A percentile compares a stretch with the other conserved stretches of the same genome.
Conservation (phyloP, 2,888 invertebrate genomes). For the Parasteatoda lunata region DNA sequence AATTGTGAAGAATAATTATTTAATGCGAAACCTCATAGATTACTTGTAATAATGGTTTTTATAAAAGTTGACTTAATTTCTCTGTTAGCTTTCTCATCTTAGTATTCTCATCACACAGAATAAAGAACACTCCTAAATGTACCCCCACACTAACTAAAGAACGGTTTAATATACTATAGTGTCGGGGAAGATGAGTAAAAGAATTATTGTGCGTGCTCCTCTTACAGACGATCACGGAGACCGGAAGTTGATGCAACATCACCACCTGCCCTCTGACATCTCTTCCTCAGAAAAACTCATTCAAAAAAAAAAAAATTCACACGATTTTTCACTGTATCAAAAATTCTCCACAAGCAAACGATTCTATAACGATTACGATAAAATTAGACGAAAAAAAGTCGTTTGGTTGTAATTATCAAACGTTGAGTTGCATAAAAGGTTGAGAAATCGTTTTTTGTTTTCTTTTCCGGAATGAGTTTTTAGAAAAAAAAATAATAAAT, state of each 20-base stretch:
- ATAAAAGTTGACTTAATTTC: no score
- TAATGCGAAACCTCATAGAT: no score
- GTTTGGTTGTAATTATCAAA: constrained; percentile 29
- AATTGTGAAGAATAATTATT: no score
- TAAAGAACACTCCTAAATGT: background rate
- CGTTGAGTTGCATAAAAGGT: constrained; percentile 5
- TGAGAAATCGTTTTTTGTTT: constrained; percentile 2
- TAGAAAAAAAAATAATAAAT: constrained; percentile 9
- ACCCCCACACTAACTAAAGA: background rate
- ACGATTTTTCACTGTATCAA: constrained; percentile 32
- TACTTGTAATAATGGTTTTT: no score
- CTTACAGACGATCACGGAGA: constrained; percentile 54
- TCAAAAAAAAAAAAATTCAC: constrained; percentile 25
- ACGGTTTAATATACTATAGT: background rate
- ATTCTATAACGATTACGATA: background rate
- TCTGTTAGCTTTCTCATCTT: background rate
- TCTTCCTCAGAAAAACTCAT: constrained; percentile 6
- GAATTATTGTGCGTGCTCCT: constrained; percentile 20
- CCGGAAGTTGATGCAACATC: constrained; percentile 48
- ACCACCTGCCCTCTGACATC: constrained; percentile 38
- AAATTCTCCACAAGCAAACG: background rate
- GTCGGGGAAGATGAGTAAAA: background rate
- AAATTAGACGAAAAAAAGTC: constrained; percentile 13
- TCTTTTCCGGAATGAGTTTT: background rate
- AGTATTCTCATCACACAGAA: background rate